Evolutionary conservation across 2,888 invertebrate species (phyloP), one percentile per base, ranked within the genome.

Genomic region (Troides oblongomaculatus): DNA sequence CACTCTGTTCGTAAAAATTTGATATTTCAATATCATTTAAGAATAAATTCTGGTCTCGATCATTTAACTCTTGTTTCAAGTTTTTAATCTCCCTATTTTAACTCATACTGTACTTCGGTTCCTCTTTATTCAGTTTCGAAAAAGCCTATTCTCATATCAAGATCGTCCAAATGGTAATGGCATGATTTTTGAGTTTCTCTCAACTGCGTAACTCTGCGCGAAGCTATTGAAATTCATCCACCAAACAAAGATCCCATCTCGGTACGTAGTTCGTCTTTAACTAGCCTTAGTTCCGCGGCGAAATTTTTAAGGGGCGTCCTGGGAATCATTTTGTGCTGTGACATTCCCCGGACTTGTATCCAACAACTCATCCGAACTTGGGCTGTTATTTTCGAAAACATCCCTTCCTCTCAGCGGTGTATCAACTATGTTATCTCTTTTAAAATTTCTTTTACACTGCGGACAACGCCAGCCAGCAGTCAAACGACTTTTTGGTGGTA

Each of bases 1-100:
- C 65, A 12, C 39, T 65, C 12, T 53, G 18, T 30, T 70, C 69
- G 2, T 62, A 62, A 6, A 70, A 4, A 43, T 66, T 62, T 18
- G 69, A n/a, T 8, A 70, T 62, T 4, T 70, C 66, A n/a, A 69
- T 58, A 65, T 65, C 69, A n/a, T 46, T 43, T 1, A 10, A 18
- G 23, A 69, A 46, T 2, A 65, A 10, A n/a, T 69, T 56, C 18
- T 64, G 64, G 18, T 64, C 21, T 21, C 0, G 21, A 21, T 21
- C 21, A 21, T 21, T 21, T 21, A 21, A 21, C 21, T 21, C 21
- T 43, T 46, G 62, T 46, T 46, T 46, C 23, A 62, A 21, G 8
- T 57, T 53, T 56, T 25, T 21, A 21, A 62, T 23, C 12, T 21
- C 23, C 23, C 8, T 62, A 23, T 21, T 62, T 21, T 4, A 62